Evolutionary conservation across 64 coral and sea anemone species (phyloP), one percentile per base, ranked within the genome.

Genomic region (Dendronephthya gigantea): DNA sequence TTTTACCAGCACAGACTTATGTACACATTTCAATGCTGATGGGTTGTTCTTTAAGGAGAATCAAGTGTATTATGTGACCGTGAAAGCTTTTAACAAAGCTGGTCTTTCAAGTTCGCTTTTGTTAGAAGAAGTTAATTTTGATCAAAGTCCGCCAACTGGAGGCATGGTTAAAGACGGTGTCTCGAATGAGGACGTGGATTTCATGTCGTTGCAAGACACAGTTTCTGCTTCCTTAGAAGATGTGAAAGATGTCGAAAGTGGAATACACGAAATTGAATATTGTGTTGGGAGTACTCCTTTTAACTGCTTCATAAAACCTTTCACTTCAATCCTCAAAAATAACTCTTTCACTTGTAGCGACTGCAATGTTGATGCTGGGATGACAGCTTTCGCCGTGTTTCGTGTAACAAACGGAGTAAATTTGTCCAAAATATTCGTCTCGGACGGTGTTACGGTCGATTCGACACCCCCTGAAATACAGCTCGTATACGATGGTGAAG

Each of bases 201-300:
- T 85, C 37, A 90, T 91, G 22, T 85, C 65, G 9, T 50, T 79
- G 28, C 83, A 29, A 4, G 55, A 68, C 8, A 36, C 50, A n/a
- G 34, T 94, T 0, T 91, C 90, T 2, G 87, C 90, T 23, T 32
- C 74, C 51, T 94, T 89, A 89, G 92, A 88, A 76, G 86, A 86
- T 40, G 74, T 94, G 25, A 87, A 83, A 86, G 93, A 94, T 68
- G 31, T 94, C 31, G 93, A 94, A 74, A 94, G 93, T 48, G 90
- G 87, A 47, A 52, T 94, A 37, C 75, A 49, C 4, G 86, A 91
- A 30, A 91, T 91, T 72, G 89, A 94, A 32, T 94, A 89, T 86
- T 83, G 89, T 50, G 88, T 94, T 68, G 90, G 92, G 1, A 84
- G 85, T 13, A 91, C 83, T 81, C 35, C 25, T 15, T 66, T 81